Conservation (phyloP, 2,113 vertebrate species). For the Mungos mungo region DNA sequence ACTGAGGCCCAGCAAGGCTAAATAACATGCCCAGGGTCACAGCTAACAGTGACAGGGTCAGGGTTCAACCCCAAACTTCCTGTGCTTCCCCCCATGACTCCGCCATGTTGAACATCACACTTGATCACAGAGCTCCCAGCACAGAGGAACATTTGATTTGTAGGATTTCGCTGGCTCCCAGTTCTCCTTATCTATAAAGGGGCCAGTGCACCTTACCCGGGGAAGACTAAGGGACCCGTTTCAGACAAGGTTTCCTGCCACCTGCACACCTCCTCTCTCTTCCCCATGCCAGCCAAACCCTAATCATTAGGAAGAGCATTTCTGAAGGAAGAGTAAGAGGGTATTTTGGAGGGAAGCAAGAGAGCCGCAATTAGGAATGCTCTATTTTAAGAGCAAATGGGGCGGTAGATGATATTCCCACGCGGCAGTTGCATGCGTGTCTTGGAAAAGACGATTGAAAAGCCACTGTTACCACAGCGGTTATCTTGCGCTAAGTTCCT, state of each 20-base stretch:
- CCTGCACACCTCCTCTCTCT: neutral
- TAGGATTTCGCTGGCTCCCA: neutral
- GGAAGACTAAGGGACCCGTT: neutral
- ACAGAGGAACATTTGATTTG: neutral
- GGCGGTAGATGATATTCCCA: neutral
- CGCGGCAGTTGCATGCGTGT: neutral
- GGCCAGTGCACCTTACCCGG: neutral
- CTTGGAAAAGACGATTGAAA: conserved; percentile 74
- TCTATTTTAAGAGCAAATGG: conserved; percentile 38
- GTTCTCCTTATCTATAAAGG: neutral
- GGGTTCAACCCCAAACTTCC: neutral
- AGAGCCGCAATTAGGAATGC: neutral
- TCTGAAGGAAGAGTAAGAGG: neutral
- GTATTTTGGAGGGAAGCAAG: neutral
- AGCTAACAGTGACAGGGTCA: neutral
- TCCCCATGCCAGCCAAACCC: neutral
- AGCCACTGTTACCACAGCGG: conserved; percentile 52
- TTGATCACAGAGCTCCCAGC: accelerated
- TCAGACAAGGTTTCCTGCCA: neutral
- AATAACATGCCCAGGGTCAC: neutral
- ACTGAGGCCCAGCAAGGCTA: neutral
- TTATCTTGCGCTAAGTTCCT: conserved; percentile 72
- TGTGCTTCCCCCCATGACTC: neutral
- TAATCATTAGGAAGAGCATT: neutral
- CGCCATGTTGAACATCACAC: too few species aligned